These are phyloP conservation scores for Neofelis nebulosa DNA, from an alignment of 2,113 vertebrate genomes.

Conservation along the genomic window DNA sequence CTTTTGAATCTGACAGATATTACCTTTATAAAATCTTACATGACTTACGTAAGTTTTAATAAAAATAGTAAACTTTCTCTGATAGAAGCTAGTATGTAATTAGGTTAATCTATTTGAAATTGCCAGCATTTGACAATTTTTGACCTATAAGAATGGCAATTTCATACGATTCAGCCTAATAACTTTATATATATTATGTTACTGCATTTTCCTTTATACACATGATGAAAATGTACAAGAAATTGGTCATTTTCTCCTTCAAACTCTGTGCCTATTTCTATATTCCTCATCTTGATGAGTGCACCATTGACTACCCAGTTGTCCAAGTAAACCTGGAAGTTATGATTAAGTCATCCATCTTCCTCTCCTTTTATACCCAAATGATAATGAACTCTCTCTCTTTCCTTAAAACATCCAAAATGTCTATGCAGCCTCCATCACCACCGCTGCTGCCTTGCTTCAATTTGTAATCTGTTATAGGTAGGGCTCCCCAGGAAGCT, in stretches of 20 bases:
- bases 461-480: background rate
- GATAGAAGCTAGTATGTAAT: slow-evolving; percentile 57
- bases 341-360: slow-evolving; percentile 23
- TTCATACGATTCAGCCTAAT: slow-evolving; percentile 32
- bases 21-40: slow-evolving; percentile 69
- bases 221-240: slow-evolving; percentile 28
- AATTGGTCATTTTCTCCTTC: background rate
- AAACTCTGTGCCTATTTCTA: slow-evolving; percentile 7
- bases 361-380: slow-evolving; percentile 6
- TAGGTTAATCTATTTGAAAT: slow-evolving; percentile 54
- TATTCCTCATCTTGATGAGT: background rate
- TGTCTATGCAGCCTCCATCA: background rate
- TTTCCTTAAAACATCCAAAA: background rate
- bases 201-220: slow-evolving; percentile 45
- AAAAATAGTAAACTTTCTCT: slow-evolving; percentile 69
- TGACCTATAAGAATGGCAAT: slow-evolving; percentile 54
- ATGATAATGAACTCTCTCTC: background rate
- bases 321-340: background rate
- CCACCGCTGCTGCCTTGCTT: background rate
- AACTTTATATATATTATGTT: slow-evolving; percentile 39
- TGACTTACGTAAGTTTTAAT: slow-evolving; percentile 67
- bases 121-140: slow-evolving; percentile 57
- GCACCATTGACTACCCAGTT: background rate
- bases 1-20: slow-evolving; percentile 68
- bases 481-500: background rate